phyloP scores from a whole-genome alignment of 2,888 invertebrate species.

The Candidula unifasciata region DNA sequence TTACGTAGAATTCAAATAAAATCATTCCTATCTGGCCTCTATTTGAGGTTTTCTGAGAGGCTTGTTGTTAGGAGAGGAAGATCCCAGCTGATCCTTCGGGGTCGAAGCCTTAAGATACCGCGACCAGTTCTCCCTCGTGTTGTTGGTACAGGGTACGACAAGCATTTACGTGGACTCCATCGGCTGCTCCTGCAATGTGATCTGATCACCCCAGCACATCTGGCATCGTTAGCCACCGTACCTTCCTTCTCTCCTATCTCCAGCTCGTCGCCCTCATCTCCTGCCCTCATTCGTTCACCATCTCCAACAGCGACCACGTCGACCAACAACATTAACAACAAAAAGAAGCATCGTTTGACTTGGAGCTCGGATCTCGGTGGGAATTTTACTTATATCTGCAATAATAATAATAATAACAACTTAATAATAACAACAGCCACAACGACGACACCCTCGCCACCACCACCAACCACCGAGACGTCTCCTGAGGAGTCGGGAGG shows the following conservation, averaged over 20 bases:
- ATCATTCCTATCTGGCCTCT: too few species aligned
- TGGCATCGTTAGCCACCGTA: slow-evolving; percentile 41
- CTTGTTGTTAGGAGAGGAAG: not conserved
- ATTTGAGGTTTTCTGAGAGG: not conserved
- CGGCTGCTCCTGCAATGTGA: slow-evolving; percentile 52
- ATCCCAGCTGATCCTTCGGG: not conserved
- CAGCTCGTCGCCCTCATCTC: slow-evolving; percentile 32
- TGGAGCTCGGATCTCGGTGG: slow-evolving; percentile 35
- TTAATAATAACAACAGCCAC: not conserved
- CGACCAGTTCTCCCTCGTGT: slow-evolving; percentile 45
- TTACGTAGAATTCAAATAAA: too few species aligned
- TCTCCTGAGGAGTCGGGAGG: slow-evolving; percentile 37
- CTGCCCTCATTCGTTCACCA: not conserved
- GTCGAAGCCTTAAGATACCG: slow-evolving; percentile 48
- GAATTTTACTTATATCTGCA: not conserved
- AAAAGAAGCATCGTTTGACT: slow-evolving; percentile 32
- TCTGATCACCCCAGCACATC: slow-evolving; percentile 41
- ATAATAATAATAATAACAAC: slow-evolving; percentile 32
- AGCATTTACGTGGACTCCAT: slow-evolving; percentile 43
- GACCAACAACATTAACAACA: not conserved
- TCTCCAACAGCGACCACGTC: slow-evolving; percentile 20
- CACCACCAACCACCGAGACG: slow-evolving; percentile 11
- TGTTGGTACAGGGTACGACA: slow-evolving; percentile 40
- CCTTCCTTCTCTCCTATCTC: slow-evolving; percentile 38
- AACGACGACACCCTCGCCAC: slow-evolving; percentile 36